Base-by-base conservation (phyloP, 2,797 vertebrate genomes). In the Acrossocheilus wenchowensis region DNA sequence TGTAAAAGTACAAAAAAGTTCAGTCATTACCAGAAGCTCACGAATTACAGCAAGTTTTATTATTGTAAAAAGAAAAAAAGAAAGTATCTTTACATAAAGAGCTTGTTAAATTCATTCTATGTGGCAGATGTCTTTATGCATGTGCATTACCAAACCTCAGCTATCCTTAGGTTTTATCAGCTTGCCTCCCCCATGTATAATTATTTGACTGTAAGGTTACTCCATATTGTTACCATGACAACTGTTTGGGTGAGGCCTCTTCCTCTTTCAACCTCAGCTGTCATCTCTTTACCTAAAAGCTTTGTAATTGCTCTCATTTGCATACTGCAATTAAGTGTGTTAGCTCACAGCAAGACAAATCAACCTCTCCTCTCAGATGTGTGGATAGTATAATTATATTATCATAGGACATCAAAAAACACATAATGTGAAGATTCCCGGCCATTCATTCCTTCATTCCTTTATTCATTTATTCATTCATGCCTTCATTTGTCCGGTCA, bases 261-360 rank as follows among this genome's bases (percentile, higher is more conserved):
- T 96, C 96, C 97, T 96, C 96, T 97, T 96, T 96, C 97, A 98
- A 96, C 97, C 97, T 98, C 98, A 98, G 97, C 98, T 99, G 98
- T 99, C 97, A 98, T 97, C 97, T 96, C 96, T 97, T 98, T 97
- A 98, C 97, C 98, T 99, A 99, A 99, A 99, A 99, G 98, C 97
- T 98, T 99, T 98, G 97, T 99, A 99, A 99, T 99, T 99, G 97
- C 97, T 98, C 97, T 99, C 97, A 99, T 99, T 99, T 99, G 97
- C 98, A 99, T 99, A 98, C 96, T 96, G 98, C 98, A 99, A 99
- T 99, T 99, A 99, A 97, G 97, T 97, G 97, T 97, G 97, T 98
- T 97, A 98, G 97, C 98, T 98, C 97, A 97, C 97, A 98, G 98
- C 96, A 97, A 98, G 96, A 97, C 94, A 95, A 95, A 95, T 96